Conservation (phyloP, 2,888 invertebrate genomes). For the Machimus rusticus region DNA sequence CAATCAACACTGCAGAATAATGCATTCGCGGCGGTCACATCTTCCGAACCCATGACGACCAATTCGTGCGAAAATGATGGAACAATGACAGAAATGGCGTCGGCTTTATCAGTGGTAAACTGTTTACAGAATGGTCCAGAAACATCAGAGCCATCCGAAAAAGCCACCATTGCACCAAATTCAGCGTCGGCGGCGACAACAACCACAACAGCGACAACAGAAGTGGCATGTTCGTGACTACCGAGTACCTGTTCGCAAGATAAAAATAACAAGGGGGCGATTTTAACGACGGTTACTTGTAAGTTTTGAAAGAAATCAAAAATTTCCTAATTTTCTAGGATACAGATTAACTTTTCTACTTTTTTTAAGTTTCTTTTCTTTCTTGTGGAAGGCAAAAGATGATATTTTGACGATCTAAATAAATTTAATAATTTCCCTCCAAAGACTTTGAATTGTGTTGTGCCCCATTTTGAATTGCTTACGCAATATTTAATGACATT, state of each 20-base stretch:
- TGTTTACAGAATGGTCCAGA: conserved; percentile 9
- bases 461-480: background rate
- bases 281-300: conserved; percentile 63
- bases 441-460: background rate
- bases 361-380: background rate
- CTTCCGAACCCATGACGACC: conserved; percentile 16
- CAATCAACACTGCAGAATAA: conserved; percentile 43
- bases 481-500: background rate
- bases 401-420: conserved; percentile 2
- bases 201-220: conserved; percentile 53
- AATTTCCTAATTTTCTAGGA: background rate
- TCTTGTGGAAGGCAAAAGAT: background rate
- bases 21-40: conserved; percentile 42
- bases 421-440: background rate
- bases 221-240: conserved; percentile 63
- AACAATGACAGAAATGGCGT: background rate
- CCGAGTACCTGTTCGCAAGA: conserved; percentile 50
- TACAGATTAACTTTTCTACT: background rate
- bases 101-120: background rate
- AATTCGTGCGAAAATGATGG: background rate
- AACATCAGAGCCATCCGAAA: background rate
- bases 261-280: conserved; percentile 50
- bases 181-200: conserved; percentile 14
- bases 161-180: background rate
- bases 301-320: conserved; percentile 53